These are phyloP conservation scores for Rhinoraja longicauda DNA, from an alignment of 2,797 vertebrate species.

Conservation along the genomic window DNA sequence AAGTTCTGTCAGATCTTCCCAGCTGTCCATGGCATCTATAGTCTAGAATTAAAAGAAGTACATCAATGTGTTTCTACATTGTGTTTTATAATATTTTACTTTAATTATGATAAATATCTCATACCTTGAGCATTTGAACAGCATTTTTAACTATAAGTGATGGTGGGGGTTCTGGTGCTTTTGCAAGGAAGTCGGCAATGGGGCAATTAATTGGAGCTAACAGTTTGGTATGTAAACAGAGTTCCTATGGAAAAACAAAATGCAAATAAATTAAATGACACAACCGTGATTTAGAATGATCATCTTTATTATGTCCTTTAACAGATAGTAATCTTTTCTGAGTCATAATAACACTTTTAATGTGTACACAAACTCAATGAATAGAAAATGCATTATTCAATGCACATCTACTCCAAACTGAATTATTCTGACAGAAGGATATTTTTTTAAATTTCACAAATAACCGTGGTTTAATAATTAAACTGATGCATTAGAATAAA, in stretches of 20 bases:
- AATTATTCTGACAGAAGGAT: not conserved
- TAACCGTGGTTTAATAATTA: not conserved
- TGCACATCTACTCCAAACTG: not conserved
- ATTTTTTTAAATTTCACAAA: not conserved
- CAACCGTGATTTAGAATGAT: not conserved
- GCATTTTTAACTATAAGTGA: slow-evolving; percentile 75
- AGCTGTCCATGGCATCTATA: slow-evolving; percentile 84
- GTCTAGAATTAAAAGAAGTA: slow-evolving; percentile 54
- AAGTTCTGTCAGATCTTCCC: slow-evolving; percentile 85
- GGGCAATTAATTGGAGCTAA: slow-evolving; percentile 73
- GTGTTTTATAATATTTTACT: not conserved
- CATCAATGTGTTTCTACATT: not conserved
- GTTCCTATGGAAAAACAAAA: slow-evolving; percentile 61
- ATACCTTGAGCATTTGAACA: slow-evolving; percentile 83
- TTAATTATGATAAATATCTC: not conserved
- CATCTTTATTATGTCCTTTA: not conserved
- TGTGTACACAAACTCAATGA: not conserved
- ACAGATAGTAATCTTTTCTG: not conserved
- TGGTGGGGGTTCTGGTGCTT: slow-evolving; percentile 86
- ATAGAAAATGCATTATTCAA: not conserved
- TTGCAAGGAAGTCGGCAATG: slow-evolving; percentile 82
- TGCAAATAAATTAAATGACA: not conserved
- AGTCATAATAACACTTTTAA: not conserved
- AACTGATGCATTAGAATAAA: not conserved
- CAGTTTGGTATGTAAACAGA: slow-evolving; percentile 91